Conservation (phyloP, 2,113 vertebrate genomes). For the Serilophus lunatus region DNA sequence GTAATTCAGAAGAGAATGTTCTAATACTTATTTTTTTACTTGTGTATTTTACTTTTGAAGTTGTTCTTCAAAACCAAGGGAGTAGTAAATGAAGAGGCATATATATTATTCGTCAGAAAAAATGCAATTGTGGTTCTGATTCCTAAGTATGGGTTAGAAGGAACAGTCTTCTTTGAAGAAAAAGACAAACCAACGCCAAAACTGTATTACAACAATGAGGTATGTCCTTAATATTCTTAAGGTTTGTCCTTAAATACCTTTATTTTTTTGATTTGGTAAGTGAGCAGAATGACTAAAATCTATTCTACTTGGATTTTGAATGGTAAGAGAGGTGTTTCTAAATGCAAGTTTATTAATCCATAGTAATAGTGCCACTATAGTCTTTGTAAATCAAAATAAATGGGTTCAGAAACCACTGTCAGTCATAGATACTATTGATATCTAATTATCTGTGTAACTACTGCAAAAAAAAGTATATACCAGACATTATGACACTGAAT, state of each 20-base stretch:
- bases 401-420: not conserved
- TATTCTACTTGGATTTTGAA: not conserved
- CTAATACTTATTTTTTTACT: not conserved
- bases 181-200: conserved; percentile 81
- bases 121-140: conserved; percentile 96
- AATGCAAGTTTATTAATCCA: not conserved
- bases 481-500: not conserved
- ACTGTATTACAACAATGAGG: conserved; percentile 87
- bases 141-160: conserved; percentile 95
- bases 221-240: conserved; percentile 33
- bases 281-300: not conserved
- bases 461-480: not conserved
- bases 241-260: not conserved
- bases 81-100: conserved; percentile 91
- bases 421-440: not conserved
- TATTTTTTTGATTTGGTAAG: not conserved
- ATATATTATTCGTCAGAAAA: conserved; percentile 92
- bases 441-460: not conserved
- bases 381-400: not conserved
- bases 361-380: not conserved
- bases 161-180: conserved; percentile 92
- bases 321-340: not conserved
- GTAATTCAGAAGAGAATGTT: not conserved
- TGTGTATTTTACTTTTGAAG: conserved; percentile 63
- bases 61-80: conserved; percentile 94